These are phyloP conservation scores for Rhinoptilus africanus DNA, from an alignment of 2,113 vertebrate species.

Conservation along the genomic window DNA sequence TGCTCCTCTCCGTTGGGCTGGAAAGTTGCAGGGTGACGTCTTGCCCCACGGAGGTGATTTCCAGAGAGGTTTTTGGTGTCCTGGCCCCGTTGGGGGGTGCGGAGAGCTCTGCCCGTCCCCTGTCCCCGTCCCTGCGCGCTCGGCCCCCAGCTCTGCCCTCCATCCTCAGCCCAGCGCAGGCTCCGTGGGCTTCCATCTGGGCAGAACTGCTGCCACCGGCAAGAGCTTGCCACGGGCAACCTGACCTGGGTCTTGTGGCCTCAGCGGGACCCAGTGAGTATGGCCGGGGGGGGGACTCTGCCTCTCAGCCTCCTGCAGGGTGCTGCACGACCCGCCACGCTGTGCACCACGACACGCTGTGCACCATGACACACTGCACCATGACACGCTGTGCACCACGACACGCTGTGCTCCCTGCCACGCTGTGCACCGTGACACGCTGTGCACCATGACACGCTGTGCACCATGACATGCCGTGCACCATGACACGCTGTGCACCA, in stretches of 20 bases:
- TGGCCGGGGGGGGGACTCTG: background rate
- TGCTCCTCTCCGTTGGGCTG: rapidly evolving
- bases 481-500: too few relatives aligned
- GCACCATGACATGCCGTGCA: background rate
- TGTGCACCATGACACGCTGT: too few relatives aligned
- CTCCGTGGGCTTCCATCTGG: too few relatives aligned
- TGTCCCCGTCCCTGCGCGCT: rapidly evolving
- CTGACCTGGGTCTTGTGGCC: background rate
- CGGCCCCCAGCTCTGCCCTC: too few relatives aligned
- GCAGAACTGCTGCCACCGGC: background rate
- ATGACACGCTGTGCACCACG: too few relatives aligned
- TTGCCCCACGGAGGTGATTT: background rate
- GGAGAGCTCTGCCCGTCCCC: background rate
- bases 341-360: too few relatives aligned
- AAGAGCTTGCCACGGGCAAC: background rate
- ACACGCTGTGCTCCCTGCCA: too few relatives aligned
- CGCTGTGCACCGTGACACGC: too few relatives aligned
- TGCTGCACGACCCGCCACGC: rapidly evolving
- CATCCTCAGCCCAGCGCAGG: background rate
- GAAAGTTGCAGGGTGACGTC: rapidly evolving
- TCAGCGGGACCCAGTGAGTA: background rate
- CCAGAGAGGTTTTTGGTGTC: background rate
- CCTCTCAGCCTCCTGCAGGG: background rate
- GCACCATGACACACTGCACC: too few relatives aligned
- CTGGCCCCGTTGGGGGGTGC: background rate